phyloP scores from a whole-genome alignment of 1,140 invertebrate species.

The Zaprionus gabonicus region DNA sequence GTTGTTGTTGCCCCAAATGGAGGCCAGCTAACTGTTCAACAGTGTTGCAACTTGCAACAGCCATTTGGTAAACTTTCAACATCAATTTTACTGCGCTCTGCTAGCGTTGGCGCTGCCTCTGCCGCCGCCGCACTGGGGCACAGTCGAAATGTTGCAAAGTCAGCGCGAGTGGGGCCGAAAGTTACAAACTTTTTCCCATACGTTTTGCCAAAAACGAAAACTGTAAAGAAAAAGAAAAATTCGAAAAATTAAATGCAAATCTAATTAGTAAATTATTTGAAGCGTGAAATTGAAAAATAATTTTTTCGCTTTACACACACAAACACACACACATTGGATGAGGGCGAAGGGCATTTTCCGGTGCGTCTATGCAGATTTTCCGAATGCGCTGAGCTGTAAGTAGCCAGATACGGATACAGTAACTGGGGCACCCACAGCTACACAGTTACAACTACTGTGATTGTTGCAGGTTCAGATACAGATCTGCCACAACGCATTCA shows the following conservation, averaged over 20 bases:
- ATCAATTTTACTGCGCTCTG: slow-evolving; percentile 13
- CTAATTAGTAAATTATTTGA: slow-evolving; percentile 84
- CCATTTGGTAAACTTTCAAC: slow-evolving; percentile 27
- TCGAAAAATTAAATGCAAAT: slow-evolving; percentile 79
- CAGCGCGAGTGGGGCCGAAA: slow-evolving; percentile 57
- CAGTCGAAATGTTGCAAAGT: slow-evolving; percentile 57
- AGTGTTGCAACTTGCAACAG: slow-evolving; percentile 27
- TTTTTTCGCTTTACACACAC: slow-evolving; percentile 50
- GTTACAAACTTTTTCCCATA: slow-evolving; percentile 44
- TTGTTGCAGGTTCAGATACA: slow-evolving; percentile 3
- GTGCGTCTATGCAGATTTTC: slow-evolving; percentile 72
- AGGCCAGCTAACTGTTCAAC: slow-evolving; percentile 41
- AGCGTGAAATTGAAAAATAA: slow-evolving; percentile 83
- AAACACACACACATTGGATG: not conserved
- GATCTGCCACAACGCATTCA: slow-evolving; percentile 12
- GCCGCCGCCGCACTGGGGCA: slow-evolving; percentile 1
- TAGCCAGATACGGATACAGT: slow-evolving; percentile 58
- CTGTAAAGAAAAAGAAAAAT: slow-evolving; percentile 11
- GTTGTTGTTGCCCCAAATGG: slow-evolving; percentile 35
- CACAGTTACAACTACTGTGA: slow-evolving; percentile 19
- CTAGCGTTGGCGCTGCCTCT: not conserved
- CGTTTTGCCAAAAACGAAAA: slow-evolving; percentile 46
- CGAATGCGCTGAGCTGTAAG: slow-evolving; percentile 72
- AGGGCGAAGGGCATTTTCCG: slow-evolving; percentile 18
- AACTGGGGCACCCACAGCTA: slow-evolving; percentile 14